Percentiles rank a stretch among this genome's conserved stretches.
phyloP scores from a whole-genome alignment of 37 sponge, comb jelly and placozoan species.

The Tethya wilhelma region DNA sequence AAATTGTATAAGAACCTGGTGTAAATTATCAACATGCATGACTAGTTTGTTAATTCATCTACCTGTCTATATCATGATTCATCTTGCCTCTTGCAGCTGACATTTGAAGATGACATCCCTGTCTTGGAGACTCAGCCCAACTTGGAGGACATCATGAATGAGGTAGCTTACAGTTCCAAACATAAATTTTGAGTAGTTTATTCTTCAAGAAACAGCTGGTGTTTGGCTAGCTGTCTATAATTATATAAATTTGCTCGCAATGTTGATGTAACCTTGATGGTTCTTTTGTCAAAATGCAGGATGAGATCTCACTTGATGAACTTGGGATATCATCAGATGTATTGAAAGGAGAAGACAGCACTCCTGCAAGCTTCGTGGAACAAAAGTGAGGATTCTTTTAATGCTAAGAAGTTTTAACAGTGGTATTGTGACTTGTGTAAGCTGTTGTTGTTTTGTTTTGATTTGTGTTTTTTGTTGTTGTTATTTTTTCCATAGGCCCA shows the following conservation, averaged over 20 bases:
- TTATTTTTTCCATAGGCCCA: neutral
- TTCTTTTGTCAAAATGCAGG: slow-evolving; percentile 25
- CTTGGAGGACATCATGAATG: slow-evolving; percentile 82
- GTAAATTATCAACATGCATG: too few species aligned
- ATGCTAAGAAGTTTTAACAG: too few species aligned
- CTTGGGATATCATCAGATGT: slow-evolving; percentile 5
- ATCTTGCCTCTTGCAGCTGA: too few species aligned
- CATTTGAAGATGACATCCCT: slow-evolving; percentile 82
- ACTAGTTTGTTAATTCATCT: too few species aligned
- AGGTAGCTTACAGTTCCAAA: slow-evolving; percentile 15
- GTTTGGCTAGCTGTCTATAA: neutral
- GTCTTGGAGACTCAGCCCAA: slow-evolving; percentile 66
- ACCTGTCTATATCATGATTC: too few species aligned
- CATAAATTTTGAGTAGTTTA: too few species aligned
- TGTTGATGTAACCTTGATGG: neutral
- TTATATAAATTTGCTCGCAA: too few species aligned
- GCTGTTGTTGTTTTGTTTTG: neutral
- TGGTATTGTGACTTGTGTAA: too few species aligned
- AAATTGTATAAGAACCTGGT: too few species aligned
- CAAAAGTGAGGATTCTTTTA: too few species aligned
- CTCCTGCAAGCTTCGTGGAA: too few species aligned
- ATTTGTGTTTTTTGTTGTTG: neutral
- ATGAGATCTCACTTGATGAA: slow-evolving; percentile 43
- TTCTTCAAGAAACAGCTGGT: neutral
- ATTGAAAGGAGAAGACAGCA: neutral